Base-by-base conservation (phyloP, 2,113 vertebrate species). In the Aleadryas rufinucha region DNA sequence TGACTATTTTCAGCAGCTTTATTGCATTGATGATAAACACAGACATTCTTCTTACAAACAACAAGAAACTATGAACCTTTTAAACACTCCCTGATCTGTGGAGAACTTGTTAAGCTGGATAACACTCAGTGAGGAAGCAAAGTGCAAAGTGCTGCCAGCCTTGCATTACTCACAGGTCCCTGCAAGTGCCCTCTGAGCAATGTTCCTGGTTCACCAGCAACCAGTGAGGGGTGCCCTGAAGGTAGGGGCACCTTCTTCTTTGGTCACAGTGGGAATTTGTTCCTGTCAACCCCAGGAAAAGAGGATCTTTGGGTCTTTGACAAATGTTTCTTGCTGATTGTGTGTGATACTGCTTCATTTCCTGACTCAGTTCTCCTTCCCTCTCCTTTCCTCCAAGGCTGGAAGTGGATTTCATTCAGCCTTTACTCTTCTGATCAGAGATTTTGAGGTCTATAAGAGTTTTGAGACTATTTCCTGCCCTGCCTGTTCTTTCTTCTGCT, bases 61-160 rank as follows among this genome's bases (percentile, higher is more conserved):
- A 26, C 42, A 60, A 71, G 84, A 95, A 94, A 96, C 96, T 95
- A 95, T 97, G 96, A 85, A 94, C 96, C 89, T 87, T 81, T 82
- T 52, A 87, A 91, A 47, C 20, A 37, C 65, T 93, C 16, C 4
- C 31, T 87, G 94, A 69, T 53, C 87, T 45, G 57, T 31, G 44
- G 81, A 82, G 61, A 41, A 75, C 84, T 91, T 87, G 84, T 93
- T 79, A 85, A 81, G 53, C 66, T 82, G 91, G 90, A 84, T 96
- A 95, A 95, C 64, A 39, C 37, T 33, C 53, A 20, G 56, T 1
- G 39, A 95, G 78, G 61, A 91, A 75, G 84, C 95, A 95, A 97
- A 95, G 96, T 89, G 31, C 95, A 95, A 94, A 95, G 96, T 95
- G 27, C 89, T 47, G 47, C 72, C n/a, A 42, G 92, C 50, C 72